phyloP scores from a whole-genome alignment of 1,140 invertebrate genomes.

The Heliconius eleuchia region DNA sequence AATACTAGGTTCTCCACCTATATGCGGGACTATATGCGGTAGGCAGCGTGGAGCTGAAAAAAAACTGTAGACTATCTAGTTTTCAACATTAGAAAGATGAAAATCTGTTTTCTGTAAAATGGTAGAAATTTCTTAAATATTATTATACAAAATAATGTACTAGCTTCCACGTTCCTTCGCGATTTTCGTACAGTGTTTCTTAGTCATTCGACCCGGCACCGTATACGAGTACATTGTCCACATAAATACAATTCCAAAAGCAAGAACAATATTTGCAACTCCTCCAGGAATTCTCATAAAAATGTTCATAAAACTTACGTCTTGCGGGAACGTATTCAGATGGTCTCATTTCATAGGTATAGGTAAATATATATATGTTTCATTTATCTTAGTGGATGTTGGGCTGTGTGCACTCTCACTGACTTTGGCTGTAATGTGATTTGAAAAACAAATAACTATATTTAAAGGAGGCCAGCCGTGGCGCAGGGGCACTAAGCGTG shows the following conservation, averaged over 20 bases:
- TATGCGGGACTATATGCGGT: too few species aligned
- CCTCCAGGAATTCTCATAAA: constrained; percentile 33
- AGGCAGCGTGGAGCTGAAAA: too few species aligned
- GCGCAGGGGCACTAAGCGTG: too few species aligned
- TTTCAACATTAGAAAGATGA: too few species aligned
- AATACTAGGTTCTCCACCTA: too few species aligned
- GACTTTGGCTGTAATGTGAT: background rate
- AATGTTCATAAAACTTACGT: constrained; percentile 28
- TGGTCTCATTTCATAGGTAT: constrained; percentile 16
- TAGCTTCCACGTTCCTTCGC: background rate
- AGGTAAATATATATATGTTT: background rate
- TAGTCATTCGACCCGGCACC: background rate
- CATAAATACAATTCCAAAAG: constrained; percentile 27
- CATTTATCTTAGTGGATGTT: constrained; percentile 15
- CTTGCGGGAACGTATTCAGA: constrained; percentile 17
- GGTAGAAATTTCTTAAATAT: background rate
- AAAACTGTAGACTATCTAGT: too few species aligned
- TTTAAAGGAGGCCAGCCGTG: background rate
- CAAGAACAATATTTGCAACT: constrained; percentile 35
- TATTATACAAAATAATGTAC: too few species aligned
- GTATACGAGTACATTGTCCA: constrained; percentile 2
- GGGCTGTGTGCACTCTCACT: background rate
- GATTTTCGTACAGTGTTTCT: constrained; percentile 14
- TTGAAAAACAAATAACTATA: background rate
- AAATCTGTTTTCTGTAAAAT: background rate